These are phyloP conservation scores for Halictus quadricinctus DNA, from an alignment of 2,888 invertebrate genomes.

Conservation along the genomic window DNA sequence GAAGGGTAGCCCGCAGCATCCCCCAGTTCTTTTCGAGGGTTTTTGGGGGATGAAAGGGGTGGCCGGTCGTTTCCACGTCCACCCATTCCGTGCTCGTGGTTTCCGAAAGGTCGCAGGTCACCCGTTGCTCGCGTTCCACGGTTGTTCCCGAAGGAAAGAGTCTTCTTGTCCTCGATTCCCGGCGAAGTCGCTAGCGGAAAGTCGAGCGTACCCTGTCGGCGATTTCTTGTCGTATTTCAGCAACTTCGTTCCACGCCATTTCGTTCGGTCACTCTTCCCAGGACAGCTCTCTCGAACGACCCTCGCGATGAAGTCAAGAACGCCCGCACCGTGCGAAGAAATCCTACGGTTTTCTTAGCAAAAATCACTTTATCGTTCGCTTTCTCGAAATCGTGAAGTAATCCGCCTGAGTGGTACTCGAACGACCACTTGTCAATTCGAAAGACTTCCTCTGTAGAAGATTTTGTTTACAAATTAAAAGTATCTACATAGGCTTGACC, in stretches of 20 bases:
- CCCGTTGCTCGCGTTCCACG: constrained; percentile 10
- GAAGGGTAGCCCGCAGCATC: constrained; percentile 23
- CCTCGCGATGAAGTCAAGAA: background rate
- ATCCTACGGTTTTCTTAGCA: background rate
- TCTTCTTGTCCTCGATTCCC: constrained; percentile 30
- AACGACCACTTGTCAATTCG: background rate
- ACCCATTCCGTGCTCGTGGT: constrained; percentile 36
- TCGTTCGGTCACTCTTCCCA: background rate
- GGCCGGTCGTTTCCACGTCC: constrained; percentile 16
- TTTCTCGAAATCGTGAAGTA: background rate
- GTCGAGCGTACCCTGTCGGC: constrained; percentile 4
- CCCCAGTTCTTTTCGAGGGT: constrained; percentile 43
- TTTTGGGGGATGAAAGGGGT: constrained; percentile 20
- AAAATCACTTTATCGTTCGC: background rate
- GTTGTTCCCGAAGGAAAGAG: constrained; percentile 30
- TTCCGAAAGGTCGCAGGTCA: constrained; percentile 24
- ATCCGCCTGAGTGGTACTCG: background rate
- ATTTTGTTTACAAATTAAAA: background rate
- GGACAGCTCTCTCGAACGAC: background rate
- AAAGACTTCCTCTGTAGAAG: background rate
- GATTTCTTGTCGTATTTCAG: background rate
- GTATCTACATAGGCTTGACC: too few species aligned
- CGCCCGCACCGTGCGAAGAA: background rate
- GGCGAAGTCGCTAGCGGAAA: background rate
- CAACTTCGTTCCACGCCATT: constrained; percentile 16